Evolutionary conservation across 2,888 invertebrate species (phyloP).

Genomic region (Celastrina argiolus): DNA sequence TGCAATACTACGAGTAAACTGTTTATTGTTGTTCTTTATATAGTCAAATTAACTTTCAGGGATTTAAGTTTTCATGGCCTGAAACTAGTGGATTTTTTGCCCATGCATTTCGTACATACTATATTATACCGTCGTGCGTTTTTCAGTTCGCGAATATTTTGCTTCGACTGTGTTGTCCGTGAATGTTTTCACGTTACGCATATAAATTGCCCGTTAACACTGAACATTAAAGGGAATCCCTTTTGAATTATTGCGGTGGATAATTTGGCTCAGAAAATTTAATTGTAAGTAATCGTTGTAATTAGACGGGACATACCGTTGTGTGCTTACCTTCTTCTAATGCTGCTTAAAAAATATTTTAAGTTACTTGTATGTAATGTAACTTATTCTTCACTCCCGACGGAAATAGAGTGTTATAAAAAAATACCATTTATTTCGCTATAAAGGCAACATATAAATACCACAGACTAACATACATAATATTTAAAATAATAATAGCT

Average conservation of each 20-base stretch:
- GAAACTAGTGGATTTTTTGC: background rate
- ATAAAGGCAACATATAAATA: too few relatives aligned
- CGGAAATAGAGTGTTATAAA: too few relatives aligned
- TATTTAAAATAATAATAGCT: too few relatives aligned
- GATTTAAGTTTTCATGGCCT: background rate
- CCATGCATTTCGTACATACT: background rate
- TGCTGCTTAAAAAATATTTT: background rate
- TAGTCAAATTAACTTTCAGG: too few relatives aligned
- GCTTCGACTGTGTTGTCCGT: background rate
- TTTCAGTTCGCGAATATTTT: background rate
- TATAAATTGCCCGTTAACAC: constrained; percentile 16
- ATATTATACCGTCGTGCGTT: background rate
- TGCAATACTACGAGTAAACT: too few relatives aligned
- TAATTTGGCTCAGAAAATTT: constrained; percentile 12
- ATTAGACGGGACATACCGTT: background rate
- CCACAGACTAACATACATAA: too few relatives aligned
- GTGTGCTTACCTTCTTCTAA: background rate
- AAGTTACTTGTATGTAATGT: too few relatives aligned
- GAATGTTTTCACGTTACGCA: constrained; percentile 15
- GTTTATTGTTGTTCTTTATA: too few relatives aligned
- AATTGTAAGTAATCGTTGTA: constrained; percentile 11
- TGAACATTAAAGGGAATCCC: constrained; percentile 14
- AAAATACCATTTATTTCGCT: too few relatives aligned
- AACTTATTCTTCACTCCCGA: too few relatives aligned
- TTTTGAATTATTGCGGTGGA: constrained; percentile 10